These are phyloP conservation scores for Coelopa pilipes DNA, from an alignment of 2,888 invertebrate genomes.

Conservation along the genomic window DNA sequence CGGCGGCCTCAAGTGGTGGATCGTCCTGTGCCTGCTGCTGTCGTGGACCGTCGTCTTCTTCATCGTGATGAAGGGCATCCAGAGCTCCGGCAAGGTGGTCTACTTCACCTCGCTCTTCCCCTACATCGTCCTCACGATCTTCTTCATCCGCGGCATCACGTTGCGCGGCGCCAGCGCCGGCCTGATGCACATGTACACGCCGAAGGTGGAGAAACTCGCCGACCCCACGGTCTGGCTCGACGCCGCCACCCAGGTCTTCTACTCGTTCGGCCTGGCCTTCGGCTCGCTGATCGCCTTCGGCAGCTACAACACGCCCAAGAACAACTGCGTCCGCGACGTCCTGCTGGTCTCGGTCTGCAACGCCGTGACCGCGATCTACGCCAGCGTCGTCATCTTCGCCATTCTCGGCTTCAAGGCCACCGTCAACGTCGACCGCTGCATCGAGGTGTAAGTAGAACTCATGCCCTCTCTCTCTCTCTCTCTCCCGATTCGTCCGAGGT, in stretches of 20 bases:
- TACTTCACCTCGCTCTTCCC: conserved; percentile 97
- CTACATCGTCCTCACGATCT: conserved; percentile 91
- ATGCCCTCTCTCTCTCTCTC: too few relatives aligned
- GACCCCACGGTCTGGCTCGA: conserved; percentile 95
- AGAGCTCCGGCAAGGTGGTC: conserved; percentile 95
- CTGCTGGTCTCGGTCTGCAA: conserved; percentile 91
- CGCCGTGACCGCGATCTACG: conserved; percentile 93
- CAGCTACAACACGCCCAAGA: conserved; percentile 93
- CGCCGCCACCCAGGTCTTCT: conserved; percentile 97
- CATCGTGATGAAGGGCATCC: conserved; percentile 96
- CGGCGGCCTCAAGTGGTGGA: conserved; percentile 92
- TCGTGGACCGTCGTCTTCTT: conserved; percentile 94
- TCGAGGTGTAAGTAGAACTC: conserved; percentile 72
- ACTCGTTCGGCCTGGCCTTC: conserved; percentile 94
- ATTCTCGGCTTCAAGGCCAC: conserved; percentile 97
- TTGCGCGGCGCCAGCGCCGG: conserved; percentile 88
- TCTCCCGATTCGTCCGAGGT: not conserved
- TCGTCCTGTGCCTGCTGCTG: conserved; percentile 84
- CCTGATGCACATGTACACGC: conserved; percentile 89
- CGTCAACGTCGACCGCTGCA: conserved; percentile 86
- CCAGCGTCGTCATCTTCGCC: conserved; percentile 93
- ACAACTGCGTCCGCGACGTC: conserved; percentile 94
- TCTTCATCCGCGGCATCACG: conserved; percentile 91
- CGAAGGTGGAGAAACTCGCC: conserved; percentile 87
- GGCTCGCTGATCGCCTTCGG: conserved; percentile 96